Evolutionary conservation across 2,113 vertebrate species (phyloP), one percentile per base, ranked within the genome.

Genomic region (Dendropsophus ebraccatus): DNA sequence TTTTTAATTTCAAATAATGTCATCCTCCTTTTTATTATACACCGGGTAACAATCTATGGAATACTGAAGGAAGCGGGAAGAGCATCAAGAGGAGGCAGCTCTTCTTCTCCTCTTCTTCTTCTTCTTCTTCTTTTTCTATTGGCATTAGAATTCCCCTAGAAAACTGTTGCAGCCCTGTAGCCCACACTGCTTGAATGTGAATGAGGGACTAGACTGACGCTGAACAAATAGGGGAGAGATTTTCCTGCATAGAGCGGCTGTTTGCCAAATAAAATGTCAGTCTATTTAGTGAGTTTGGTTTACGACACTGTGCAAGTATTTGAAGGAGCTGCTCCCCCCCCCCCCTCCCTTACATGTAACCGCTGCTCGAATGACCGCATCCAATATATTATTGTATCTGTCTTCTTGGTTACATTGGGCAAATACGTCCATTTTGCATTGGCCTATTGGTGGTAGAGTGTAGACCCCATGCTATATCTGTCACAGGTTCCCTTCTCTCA

Each of bases 141-240:
- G 87, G 84, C 89, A 89, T 89, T 88, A 73, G 87, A 49, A 81
- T 86, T 81, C 85, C 78, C 19, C 86, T 49, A 87, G 87, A 88
- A 47, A 81, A 74, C 89, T 87, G 73, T 87, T 88, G 90, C 89
- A 91, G 85, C 79, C n/a, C 75, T 0, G 86, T 78, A 0, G 80
- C 77, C 86, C 85, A 87, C 88, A 75, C 75, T 52, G 45, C 89
- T 78, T 89, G 91, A 90, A 89, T 90, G 89, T 90, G 90, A 88
- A 93, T 94, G 95, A 95, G 93, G 92, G 41, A 3, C 90, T 92
- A 94, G 87, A 88, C 78, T 89, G 73, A 89, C 94, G 95, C 94
- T 88, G 87, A 60, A 4, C 54, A 72, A 58, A 49, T 28, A 70
- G 67, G n/a, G 23, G 56, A 56, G 23, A 49, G 58, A 60, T 56